Base-by-base conservation (phyloP, 1,140 invertebrate species). In the Achatina immaculata region DNA sequence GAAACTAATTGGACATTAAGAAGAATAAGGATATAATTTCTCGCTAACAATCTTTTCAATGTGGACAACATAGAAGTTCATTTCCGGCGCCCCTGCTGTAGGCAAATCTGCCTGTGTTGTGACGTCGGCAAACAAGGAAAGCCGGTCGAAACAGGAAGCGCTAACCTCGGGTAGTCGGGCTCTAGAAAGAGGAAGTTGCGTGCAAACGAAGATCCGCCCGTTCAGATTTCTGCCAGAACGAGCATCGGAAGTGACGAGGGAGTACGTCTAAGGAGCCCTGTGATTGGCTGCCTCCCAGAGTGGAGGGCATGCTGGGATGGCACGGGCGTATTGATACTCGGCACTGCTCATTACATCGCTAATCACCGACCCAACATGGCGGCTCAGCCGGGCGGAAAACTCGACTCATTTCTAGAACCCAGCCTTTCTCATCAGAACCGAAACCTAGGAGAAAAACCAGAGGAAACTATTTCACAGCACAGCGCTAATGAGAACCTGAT, bases 1-100 rank as follows among this genome's bases (percentile, higher is more conserved):
- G 76, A 42, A 68, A 45, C 76, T 78, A 78, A 78, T 78, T 78
- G 40, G 40, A 78, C 76, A 78, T 78, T 78, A 78, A 45, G 76
- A 38, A 78, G 4, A 45, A 4, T 19, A 42, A 68, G 76, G 65
- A 78, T 78, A 68, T 68, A 48, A 78, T 68, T 78, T 78, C 40
- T 66, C 42, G 43, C 65, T 78, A 78, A 78, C 76, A 78, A 68
- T 78, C 40, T 66, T 78, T n/a, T 78, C 38, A 38, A 68, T 78
- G 36, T 68, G 36, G 62, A 66, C 40, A 68, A 45, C 62, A 68
- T 19, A 66, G 76, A 62, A 78, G 62, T 55, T 68, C 76, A 78
- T 78, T 78, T 78, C 76, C 76, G 40, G n/a, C 68, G n/a, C 51
- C 65, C n/a, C 76, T 43, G 76, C 76, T 66, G 62, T 66, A 78